Evolutionary conservation across 2,113 vertebrate species (phyloP), one percentile per base, ranked within the genome.

Genomic region (Rhynchopsitta pachyrhyncha): DNA sequence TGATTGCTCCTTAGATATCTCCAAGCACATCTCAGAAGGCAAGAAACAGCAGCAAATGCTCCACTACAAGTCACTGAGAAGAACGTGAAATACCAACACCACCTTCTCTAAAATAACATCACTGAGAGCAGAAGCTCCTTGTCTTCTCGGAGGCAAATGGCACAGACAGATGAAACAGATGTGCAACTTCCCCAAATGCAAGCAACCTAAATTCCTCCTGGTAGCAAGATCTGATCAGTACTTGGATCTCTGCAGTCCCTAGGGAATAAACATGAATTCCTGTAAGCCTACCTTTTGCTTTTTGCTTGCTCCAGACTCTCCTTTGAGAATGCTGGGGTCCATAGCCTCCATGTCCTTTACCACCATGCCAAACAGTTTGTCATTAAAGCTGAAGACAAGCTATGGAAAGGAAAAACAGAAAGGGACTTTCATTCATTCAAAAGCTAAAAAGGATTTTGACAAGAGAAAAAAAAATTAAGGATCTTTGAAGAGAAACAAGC

Each of bases 301-400:
- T 92, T 99, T 99, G 67, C 96, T 94, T 8, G 98, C 91, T 14
- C 92, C 90, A 4, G 97, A 78, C 70, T 99, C 98, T 70, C 98
- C 98, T 86, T 97, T 99, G 27, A 99, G 98, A 91, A 99, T 99
- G 97, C 99, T 99, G 69, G 99, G 98, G 95, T 99, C 99, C 99
- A 99, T 99, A 46, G 98, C 99, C 79, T 99, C 99, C 28, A 99
- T 98, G 52, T 99, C 98, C 96, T 99, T 99, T 29, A 99, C 98
- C 64, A 98, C 12, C 49, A 99, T 90, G 41, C 97, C 96, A 88
- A 99, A 99, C 28, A 99, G 97, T 87, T 99, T 99, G 50, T 99
- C 99, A 59, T 98, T 98, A 89, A 98, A 99, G 96, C 97, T 99
- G 80, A 99, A 99, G 46, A 98, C 99, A 49, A 99, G 97, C 99